A percentile compares a stretch with the other conserved stretches of the same genome.
Evolutionary conservation across 2,113 vertebrate species (phyloP).

Genomic region (Lepus europaeus): DNA sequence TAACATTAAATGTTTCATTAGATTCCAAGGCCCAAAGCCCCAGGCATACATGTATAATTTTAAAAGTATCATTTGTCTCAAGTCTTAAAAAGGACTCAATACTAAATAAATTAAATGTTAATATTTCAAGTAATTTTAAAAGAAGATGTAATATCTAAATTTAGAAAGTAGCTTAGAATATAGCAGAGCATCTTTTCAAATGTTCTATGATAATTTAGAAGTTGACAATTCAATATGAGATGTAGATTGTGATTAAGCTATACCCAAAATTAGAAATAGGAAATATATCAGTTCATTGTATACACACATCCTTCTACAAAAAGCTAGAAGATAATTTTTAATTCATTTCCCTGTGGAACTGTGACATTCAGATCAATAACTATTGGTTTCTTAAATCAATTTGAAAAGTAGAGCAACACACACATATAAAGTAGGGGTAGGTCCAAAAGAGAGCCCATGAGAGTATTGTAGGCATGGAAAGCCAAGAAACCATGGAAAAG

Average conservation of each 20-base stretch:
- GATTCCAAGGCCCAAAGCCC: constrained; percentile 49
- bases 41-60: constrained; percentile 69
- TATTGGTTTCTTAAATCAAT: not conserved
- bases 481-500: too few species aligned
- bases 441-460: too few species aligned
- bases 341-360: not conserved
- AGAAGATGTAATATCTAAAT: constrained; percentile 49
- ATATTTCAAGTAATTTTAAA: constrained; percentile 63
- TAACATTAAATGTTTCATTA: constrained; percentile 73
- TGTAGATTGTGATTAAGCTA: not conserved
- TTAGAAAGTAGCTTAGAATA: constrained; percentile 33
- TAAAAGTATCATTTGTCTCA: constrained; percentile 73
- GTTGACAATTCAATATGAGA: not conserved
- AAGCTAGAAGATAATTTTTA: not conserved
- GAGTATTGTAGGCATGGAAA: too few species aligned
- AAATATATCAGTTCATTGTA: not conserved
- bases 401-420: too few species aligned
- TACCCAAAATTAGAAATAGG: not conserved
- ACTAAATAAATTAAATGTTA: constrained; percentile 69
- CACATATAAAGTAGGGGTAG: too few species aligned
- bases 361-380: not conserved
- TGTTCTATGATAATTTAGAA: constrained; percentile 21
- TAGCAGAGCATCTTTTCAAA: not conserved
- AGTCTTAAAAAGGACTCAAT: constrained; percentile 50
- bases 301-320: not conserved